Conservation (phyloP, 2,113 vertebrate species). For the Siniperca chuatsi region DNA sequence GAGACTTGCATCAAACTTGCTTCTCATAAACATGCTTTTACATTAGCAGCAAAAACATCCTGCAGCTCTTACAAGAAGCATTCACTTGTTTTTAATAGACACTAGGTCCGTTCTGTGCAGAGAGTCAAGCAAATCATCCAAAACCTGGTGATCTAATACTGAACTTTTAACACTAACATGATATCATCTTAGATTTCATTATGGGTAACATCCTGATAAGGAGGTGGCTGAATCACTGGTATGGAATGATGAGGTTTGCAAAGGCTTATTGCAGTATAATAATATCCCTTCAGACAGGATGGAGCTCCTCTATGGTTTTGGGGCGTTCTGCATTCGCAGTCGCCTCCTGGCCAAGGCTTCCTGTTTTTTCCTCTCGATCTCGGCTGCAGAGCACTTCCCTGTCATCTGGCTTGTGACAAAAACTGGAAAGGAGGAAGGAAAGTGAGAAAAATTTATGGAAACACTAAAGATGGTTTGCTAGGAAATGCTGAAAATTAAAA, state of each 20-base stretch:
- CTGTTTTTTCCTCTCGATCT: slow-evolving; percentile 95
- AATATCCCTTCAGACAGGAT: slow-evolving; percentile 32
- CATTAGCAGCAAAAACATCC: slow-evolving; percentile 35
- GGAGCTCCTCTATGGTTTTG: slow-evolving; percentile 66
- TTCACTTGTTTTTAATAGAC: background rate
- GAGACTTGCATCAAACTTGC: background rate
- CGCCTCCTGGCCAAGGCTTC: slow-evolving; percentile 91
- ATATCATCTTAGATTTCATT: background rate
- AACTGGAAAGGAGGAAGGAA: slow-evolving; percentile 79
- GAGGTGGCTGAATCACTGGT: background rate
- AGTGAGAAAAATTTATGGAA: slow-evolving; percentile 20
- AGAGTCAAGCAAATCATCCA: background rate
- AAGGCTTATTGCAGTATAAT: slow-evolving; percentile 2
- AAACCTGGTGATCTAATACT: slow-evolving; percentile 10
- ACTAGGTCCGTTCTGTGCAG: background rate
- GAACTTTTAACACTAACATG: slow-evolving; percentile 8
- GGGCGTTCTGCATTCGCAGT: slow-evolving; percentile 79
- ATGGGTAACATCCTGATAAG: background rate
- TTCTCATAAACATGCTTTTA: background rate
- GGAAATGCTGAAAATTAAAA: background rate
- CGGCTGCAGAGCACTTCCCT: slow-evolving; percentile 89
- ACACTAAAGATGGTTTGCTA: background rate
- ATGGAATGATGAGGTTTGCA: background rate
- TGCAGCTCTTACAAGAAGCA: slow-evolving; percentile 18
- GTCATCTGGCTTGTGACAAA: slow-evolving; percentile 83